A percentile compares a stretch with the other conserved stretches of the same genome.
These are phyloP conservation scores for Campylorhamphus procurvoides DNA, from an alignment of 2,113 vertebrate species.

Conservation along the genomic window DNA sequence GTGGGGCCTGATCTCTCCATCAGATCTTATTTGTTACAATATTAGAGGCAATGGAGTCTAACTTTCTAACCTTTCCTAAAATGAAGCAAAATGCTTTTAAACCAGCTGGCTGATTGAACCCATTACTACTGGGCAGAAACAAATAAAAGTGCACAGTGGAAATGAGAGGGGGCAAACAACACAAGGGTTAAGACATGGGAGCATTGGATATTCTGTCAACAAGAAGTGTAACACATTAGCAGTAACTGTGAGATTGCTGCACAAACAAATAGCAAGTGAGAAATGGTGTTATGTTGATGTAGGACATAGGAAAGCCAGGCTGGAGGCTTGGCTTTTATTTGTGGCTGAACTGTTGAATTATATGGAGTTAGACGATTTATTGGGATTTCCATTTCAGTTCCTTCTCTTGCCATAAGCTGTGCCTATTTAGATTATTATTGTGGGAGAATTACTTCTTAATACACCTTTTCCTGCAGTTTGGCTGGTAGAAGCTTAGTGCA, in stretches of 20 bases:
- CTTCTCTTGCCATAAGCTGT: accelerated
- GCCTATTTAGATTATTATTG: background rate
- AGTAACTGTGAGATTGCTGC: background rate
- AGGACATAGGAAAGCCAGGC: background rate
- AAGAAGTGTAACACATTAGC: accelerated
- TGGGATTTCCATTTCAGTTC: background rate
- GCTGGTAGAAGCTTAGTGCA: background rate
- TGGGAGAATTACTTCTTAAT: background rate
- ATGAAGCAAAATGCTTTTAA: background rate
- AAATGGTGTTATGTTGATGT: background rate
- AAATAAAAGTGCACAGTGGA: background rate
- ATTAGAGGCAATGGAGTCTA: background rate
- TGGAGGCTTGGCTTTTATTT: background rate
- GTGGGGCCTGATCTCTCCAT: background rate
- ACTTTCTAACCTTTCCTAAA: background rate
- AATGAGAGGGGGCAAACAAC: background rate
- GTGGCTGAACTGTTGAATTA: background rate
- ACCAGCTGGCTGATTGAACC: background rate
- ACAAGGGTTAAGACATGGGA: background rate
- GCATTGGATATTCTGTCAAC: background rate
- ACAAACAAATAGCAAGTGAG: background rate
- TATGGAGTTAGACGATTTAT: background rate
- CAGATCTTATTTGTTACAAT: background rate
- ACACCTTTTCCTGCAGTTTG: accelerated
- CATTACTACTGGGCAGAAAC: background rate